phyloP scores from a whole-genome alignment of 2,113 vertebrate species.

The Tauraco erythrolophus region DNA sequence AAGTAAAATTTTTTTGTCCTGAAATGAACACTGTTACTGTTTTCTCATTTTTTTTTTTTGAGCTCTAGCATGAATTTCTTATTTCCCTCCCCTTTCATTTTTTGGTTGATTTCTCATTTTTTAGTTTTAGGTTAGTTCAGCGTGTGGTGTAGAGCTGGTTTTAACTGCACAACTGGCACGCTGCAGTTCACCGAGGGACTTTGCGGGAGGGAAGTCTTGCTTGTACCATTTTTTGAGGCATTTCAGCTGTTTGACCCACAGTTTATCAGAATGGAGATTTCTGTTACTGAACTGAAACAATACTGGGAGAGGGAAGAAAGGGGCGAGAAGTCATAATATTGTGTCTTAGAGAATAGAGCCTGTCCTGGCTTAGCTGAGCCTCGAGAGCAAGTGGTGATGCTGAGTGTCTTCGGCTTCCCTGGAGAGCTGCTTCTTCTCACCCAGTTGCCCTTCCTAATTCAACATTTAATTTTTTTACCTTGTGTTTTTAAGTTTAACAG shows the following conservation, averaged over 20 bases:
- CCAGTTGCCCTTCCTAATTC: background rate
- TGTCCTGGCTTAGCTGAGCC: background rate
- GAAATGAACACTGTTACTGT: background rate
- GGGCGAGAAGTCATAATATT: background rate
- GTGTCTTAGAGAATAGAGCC: background rate
- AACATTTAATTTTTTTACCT: slow-evolving; percentile 44
- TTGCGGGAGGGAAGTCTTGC: background rate
- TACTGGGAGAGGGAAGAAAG: slow-evolving; percentile 12
- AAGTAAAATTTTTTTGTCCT: slow-evolving; percentile 50
- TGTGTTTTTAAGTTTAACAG: slow-evolving; percentile 43
- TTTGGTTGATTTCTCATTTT: background rate
- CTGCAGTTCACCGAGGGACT: background rate
- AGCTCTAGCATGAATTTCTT: background rate
- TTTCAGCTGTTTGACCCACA: slow-evolving; percentile 29
- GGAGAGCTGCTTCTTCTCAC: background rate
- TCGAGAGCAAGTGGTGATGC: background rate
- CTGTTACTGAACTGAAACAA: slow-evolving; percentile 25
- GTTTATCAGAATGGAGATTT: slow-evolving; percentile 18
- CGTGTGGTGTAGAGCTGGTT: slow-evolving; percentile 6
- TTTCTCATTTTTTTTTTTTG: background rate
- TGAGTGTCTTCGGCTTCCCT: background rate
- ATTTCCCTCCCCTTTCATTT: background rate
- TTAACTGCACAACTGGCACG: background rate
- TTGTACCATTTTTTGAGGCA: background rate
- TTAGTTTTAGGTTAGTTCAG: background rate